Percentiles rank a stretch among this genome's conserved stretches.
These are phyloP conservation scores for Tachuris rubrigastra DNA, from an alignment of 2,113 vertebrate genomes.

Conservation along the genomic window DNA sequence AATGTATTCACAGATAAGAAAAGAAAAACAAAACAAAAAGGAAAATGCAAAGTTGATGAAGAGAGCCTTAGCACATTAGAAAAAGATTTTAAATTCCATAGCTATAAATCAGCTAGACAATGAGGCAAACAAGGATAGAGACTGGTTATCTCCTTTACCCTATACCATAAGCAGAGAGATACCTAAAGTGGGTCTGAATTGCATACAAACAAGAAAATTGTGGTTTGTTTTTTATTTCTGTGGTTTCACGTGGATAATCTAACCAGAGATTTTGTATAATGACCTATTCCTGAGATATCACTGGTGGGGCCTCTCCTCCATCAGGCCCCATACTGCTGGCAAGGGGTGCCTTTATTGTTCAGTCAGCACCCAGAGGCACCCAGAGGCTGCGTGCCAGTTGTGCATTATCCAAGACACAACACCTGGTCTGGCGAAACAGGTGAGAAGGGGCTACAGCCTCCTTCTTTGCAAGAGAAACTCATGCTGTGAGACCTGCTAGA, in stretches of 20 bases:
- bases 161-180: background rate
- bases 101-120: background rate
- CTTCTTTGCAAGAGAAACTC: background rate
- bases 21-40: background rate
- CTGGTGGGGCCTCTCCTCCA: background rate
- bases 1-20: background rate
- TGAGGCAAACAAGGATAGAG: background rate
- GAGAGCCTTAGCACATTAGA: background rate
- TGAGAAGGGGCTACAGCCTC: background rate
- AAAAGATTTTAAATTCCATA: background rate
- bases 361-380: background rate
- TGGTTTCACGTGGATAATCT: background rate
- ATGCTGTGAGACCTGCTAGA: background rate
- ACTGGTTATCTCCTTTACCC: background rate
- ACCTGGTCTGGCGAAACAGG: background rate
- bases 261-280: background rate
- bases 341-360: background rate
- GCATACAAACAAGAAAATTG: background rate
- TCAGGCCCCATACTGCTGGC: background rate
- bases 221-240: background rate
- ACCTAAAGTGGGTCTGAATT: background rate
- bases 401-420: background rate
- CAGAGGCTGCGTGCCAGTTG: background rate
- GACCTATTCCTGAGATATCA: background rate
- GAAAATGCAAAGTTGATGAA: background rate